A percentile compares a stretch with the other conserved stretches of the same genome.
Evolutionary conservation across 2,888 invertebrate species (phyloP).

Genomic region (Dasypogon diadema): DNA sequence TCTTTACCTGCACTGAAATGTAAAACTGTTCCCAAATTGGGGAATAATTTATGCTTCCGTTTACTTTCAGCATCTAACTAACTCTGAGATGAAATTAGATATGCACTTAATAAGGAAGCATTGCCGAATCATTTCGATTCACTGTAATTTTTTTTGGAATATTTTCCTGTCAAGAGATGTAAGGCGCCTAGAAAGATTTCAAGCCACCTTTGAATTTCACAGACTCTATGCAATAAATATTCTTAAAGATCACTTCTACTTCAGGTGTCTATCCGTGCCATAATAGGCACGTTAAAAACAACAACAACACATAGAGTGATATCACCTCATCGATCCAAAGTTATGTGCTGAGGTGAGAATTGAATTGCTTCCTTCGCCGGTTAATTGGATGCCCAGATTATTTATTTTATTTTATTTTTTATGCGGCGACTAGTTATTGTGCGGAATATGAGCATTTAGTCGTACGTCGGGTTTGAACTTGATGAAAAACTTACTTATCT

Average conservation of each 20-base stretch:
- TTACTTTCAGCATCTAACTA: not conserved
- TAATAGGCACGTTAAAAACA: not conserved
- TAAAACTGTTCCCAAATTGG: not conserved
- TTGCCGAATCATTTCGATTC: not conserved
- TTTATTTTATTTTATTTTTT: conserved; percentile 42
- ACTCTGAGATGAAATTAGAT: not conserved
- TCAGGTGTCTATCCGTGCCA: not conserved
- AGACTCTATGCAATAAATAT: conserved; percentile 8
- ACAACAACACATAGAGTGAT: not conserved
- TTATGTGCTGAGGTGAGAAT: conserved; percentile 50
- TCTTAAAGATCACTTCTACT: not conserved
- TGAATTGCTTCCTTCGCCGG: conserved; percentile 43
- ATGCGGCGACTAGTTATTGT: not conserved
- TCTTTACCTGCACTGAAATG: too few relatives aligned
- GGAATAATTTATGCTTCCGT: conserved; percentile 28
- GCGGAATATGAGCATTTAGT: not conserved
- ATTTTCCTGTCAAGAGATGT: too few relatives aligned
- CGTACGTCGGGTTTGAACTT: not conserved
- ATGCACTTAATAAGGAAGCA: not conserved
- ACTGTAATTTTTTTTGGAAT: too few relatives aligned
- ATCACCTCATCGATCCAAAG: conserved; percentile 22
- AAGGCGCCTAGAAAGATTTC: too few relatives aligned
- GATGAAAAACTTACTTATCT: not conserved
- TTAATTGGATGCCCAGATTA: conserved; percentile 42
- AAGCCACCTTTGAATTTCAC: not conserved